Conservation (phyloP, 2,797 vertebrate species). For the Chromis chromis region DNA sequence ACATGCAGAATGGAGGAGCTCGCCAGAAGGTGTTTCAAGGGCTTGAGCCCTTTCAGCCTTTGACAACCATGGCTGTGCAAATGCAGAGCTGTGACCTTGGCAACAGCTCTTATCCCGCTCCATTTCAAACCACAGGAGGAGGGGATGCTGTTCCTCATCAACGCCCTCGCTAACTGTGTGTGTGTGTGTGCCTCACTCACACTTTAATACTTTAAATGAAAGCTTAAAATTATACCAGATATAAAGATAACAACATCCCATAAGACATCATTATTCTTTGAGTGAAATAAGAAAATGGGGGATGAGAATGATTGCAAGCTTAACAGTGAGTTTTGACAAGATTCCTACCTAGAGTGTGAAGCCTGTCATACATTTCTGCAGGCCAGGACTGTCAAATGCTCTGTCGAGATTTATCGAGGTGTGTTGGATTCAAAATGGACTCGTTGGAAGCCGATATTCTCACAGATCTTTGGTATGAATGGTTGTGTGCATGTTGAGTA, state of each 20-base stretch:
- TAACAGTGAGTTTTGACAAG: constrained; percentile 12
- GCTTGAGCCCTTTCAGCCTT: constrained; percentile 79
- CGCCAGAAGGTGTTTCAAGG: constrained; percentile 81
- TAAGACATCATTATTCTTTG: constrained; percentile 33
- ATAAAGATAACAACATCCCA: constrained; percentile 50
- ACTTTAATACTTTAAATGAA: constrained; percentile 44
- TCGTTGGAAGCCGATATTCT: constrained; percentile 11
- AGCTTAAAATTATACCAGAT: constrained; percentile 35
- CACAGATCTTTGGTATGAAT: constrained; percentile 44
- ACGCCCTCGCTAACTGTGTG: neutral
- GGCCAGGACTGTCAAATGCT: constrained; percentile 5
- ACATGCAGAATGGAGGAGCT: constrained; percentile 75
- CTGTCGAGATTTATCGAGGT: constrained; percentile 21
- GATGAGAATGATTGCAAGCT: constrained; percentile 2
- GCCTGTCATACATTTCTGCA: constrained; percentile 1
- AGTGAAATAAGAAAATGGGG: constrained; percentile 43
- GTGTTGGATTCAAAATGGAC: constrained; percentile 33
- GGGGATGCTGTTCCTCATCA: constrained; percentile 52
- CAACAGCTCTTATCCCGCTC: constrained; percentile 69
- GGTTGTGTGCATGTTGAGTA: constrained; percentile 45
- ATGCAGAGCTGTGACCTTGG: constrained; percentile 78
- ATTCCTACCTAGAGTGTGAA: constrained; percentile 16
- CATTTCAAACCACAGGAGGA: constrained; percentile 63
- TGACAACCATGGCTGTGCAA: constrained; percentile 81
- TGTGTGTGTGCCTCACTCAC: constrained; percentile 11